Evolutionary conservation across 2,888 invertebrate species (phyloP).

Genomic region (Lasius platythorax): DNA sequence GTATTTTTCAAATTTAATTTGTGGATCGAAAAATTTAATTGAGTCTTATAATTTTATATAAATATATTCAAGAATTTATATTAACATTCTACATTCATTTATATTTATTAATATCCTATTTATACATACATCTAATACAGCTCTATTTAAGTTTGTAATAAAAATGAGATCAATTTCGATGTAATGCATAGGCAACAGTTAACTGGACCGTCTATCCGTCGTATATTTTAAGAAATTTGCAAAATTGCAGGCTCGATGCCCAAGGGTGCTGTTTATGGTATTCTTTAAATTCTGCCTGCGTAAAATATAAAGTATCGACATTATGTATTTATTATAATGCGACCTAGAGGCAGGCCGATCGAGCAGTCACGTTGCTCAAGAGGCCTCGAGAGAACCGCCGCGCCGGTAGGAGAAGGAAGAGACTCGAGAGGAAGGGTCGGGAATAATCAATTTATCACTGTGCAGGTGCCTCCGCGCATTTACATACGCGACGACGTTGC

Average conservation of each 20-base stretch:
- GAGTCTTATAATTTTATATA: not conserved
- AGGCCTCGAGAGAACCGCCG: conserved; percentile 60
- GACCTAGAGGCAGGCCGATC: conserved; percentile 68
- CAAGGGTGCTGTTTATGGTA: conserved; percentile 70
- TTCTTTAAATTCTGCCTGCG: conserved; percentile 63
- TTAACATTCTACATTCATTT: not conserved
- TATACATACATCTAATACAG: not conserved
- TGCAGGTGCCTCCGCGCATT: conserved; percentile 82
- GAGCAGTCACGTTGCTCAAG: conserved; percentile 63
- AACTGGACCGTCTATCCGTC: not conserved
- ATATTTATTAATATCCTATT: conserved; percentile 28
- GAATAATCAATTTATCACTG: conserved; percentile 84
- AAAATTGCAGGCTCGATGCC: conserved; percentile 75
- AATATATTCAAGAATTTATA: not conserved
- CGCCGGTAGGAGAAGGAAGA: conserved; percentile 63
- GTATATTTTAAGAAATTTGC: conserved; percentile 70
- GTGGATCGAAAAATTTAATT: not conserved
- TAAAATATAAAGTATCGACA: conserved; percentile 82
- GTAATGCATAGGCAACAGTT: conserved; percentile 18
- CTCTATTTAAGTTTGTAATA: conserved; percentile 8
- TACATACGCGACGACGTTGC: conserved; percentile 82
- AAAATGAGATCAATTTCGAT: conserved; percentile 34
- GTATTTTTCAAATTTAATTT: conserved; percentile 4
- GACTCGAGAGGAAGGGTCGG: conserved; percentile 55
- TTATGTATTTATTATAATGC: conserved; percentile 84